Conservation (phyloP, 30 jellyfish, hydroid and myxozoan genomes). For the Cassiopea xamachana region DNA sequence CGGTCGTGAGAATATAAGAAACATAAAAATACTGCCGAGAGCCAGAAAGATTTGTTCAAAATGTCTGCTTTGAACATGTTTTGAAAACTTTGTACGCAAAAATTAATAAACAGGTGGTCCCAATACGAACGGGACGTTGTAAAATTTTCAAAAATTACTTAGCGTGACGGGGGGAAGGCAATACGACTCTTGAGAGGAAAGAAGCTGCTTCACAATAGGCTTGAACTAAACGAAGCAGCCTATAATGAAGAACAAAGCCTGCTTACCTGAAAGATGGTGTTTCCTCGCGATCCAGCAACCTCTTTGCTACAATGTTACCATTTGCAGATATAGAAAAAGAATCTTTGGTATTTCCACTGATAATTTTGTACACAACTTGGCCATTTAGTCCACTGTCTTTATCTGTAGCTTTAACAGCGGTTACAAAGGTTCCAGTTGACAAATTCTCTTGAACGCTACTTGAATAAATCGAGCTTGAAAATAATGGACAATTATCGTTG, state of each 20-base stretch:
- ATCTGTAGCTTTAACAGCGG: constrained; percentile 61
- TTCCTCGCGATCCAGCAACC: constrained; percentile 70
- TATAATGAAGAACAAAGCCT: background rate
- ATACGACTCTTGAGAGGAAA: no score
- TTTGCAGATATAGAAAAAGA: constrained; percentile 16
- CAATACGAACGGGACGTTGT: no score
- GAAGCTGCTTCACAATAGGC: no score
- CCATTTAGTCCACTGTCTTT: constrained; percentile 62
- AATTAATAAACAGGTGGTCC: no score
- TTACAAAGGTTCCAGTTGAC: constrained; percentile 41
- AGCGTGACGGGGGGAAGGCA: no score
- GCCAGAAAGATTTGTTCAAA: no score
- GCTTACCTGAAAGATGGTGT: constrained; percentile 18
- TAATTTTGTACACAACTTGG: constrained; percentile 32
- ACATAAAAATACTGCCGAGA: no score
- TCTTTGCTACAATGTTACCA: constrained; percentile 53
- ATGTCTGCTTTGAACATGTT: no score
- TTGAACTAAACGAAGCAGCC: no score
- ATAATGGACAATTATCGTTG: constrained; percentile 82
- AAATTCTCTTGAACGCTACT: constrained; percentile 50
- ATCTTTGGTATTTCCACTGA: constrained; percentile 43
- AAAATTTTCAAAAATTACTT: no score
- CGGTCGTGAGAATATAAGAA: no score
- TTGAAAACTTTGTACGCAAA: no score
- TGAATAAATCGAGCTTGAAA: constrained; percentile 14